These are phyloP conservation scores for Pseudomyrmex dendroicus DNA, from an alignment of 1,140 invertebrate species.

Conservation along the genomic window DNA sequence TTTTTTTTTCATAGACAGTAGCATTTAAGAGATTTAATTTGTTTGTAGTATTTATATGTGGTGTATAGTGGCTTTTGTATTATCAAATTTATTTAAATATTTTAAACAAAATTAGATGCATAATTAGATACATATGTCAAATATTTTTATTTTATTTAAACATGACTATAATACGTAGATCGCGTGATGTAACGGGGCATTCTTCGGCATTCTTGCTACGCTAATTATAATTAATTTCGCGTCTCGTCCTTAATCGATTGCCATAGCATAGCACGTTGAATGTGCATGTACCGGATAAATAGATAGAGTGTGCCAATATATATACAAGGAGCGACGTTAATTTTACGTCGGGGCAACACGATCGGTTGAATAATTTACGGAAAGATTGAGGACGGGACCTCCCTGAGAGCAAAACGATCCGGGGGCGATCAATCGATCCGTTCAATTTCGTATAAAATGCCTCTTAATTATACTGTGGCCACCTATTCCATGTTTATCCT, in stretches of 20 bases:
- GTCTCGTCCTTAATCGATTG: conserved; percentile 33
- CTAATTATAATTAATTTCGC: conserved; percentile 3
- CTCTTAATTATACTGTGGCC: background rate
- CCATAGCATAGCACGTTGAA: conserved; percentile 31
- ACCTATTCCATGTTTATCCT: conserved; percentile 61
- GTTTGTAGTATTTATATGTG: conserved; percentile 47
- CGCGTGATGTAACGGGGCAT: conserved; percentile 14
- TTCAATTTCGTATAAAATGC: conserved; percentile 41
- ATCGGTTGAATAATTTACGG: conserved; percentile 39
- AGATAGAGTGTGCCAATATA: conserved; percentile 40
- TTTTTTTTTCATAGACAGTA: conserved; percentile 12
- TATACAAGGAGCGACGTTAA: conserved; percentile 29
- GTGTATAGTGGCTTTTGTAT: conserved; percentile 34
- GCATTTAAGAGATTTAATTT: conserved; percentile 40
- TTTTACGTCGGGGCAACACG: conserved; percentile 19
- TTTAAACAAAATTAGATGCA: background rate
- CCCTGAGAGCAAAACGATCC: conserved; percentile 4
- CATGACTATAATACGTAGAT: conserved; percentile 23
- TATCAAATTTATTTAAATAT: conserved; percentile 48
- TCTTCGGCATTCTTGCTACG: conserved; percentile 24
- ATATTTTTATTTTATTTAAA: conserved; percentile 23
- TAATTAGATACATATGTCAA: conserved; percentile 3
- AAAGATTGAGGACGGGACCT: conserved; percentile 28
- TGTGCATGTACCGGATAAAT: conserved; percentile 7
- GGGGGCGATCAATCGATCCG: conserved; percentile 16